Conservation (phyloP, 2,888 invertebrate genomes). For the Tetanocera ferruginea region DNA sequence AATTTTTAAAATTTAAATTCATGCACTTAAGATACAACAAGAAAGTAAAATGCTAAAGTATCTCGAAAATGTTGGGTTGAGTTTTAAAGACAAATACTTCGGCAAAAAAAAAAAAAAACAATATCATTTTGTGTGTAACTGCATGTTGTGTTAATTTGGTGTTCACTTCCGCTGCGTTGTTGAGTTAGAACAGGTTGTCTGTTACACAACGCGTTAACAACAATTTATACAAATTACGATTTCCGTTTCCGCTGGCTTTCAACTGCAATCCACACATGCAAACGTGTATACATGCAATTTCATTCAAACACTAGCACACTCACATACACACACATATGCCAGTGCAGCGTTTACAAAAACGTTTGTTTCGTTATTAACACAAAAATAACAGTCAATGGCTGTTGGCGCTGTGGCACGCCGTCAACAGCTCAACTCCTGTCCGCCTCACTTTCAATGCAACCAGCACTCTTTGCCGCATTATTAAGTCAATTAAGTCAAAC, state of each 20-base stretch:
- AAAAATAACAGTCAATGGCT: neutral
- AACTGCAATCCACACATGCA: neutral
- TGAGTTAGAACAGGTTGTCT: neutral
- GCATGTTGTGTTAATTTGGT: too few species aligned
- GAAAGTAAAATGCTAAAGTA: too few species aligned
- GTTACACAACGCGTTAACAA: neutral
- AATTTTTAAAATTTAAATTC: too few species aligned
- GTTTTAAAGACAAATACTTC: too few species aligned
- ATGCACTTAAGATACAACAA: too few species aligned
- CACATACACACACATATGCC: neutral
- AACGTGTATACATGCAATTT: neutral
- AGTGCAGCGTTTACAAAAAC: neutral
- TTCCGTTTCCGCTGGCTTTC: neutral
- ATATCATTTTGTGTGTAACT: too few species aligned
- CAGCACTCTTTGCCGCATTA: constrained; percentile 13
- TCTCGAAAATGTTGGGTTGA: too few species aligned
- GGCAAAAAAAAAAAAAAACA: too few species aligned
- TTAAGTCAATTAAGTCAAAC: constrained; percentile 24
- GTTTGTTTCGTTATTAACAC: neutral
- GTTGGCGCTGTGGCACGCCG: neutral
- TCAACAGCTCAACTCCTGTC: neutral
- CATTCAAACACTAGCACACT: neutral
- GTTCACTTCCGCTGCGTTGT: too few species aligned
- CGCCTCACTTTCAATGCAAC: neutral
- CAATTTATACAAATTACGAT: constrained; percentile 4